Evolutionary conservation across 64 coral and sea anemone species (phyloP).

Genomic region (Trachythela sp.): DNA sequence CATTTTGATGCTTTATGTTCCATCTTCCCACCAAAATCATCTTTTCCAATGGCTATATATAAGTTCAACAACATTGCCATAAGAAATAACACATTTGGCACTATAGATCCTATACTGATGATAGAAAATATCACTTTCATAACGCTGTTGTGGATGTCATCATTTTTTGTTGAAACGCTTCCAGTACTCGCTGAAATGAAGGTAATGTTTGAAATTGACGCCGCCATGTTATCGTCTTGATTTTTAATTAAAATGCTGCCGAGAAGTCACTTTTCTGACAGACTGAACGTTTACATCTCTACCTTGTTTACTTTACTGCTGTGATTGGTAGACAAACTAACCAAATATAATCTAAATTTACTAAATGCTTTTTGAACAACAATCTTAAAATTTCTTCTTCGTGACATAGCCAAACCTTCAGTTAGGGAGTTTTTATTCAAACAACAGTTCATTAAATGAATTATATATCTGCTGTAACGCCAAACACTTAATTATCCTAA

Average conservation of each 20-base stretch:
- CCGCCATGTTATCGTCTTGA: background rate
- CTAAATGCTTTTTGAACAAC: too few relatives aligned
- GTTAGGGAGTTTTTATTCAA: background rate
- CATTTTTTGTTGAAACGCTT: background rate
- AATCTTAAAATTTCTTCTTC: background rate
- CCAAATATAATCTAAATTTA: too few relatives aligned
- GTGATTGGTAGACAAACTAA: too few relatives aligned
- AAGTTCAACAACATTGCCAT: background rate
- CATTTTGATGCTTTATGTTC: too few relatives aligned
- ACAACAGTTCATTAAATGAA: too few relatives aligned
- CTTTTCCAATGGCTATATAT: too few relatives aligned
- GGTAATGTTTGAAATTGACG: background rate
- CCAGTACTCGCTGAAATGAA: background rate
- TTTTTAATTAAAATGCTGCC: background rate
- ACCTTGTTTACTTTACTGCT: background rate
- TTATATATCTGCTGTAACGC: background rate
- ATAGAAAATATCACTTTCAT: background rate
- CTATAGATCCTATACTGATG: background rate
- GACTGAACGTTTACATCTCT: background rate
- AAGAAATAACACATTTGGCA: background rate
- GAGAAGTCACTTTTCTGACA: background rate
- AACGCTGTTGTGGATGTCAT: background rate
- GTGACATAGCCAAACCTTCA: background rate
- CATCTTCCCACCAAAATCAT: too few relatives aligned
- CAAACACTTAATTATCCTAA: background rate